Percentiles rank a stretch among this genome's conserved stretches.
Conservation (phyloP, 2,888 invertebrate species). For the Erynnis tages region DNA sequence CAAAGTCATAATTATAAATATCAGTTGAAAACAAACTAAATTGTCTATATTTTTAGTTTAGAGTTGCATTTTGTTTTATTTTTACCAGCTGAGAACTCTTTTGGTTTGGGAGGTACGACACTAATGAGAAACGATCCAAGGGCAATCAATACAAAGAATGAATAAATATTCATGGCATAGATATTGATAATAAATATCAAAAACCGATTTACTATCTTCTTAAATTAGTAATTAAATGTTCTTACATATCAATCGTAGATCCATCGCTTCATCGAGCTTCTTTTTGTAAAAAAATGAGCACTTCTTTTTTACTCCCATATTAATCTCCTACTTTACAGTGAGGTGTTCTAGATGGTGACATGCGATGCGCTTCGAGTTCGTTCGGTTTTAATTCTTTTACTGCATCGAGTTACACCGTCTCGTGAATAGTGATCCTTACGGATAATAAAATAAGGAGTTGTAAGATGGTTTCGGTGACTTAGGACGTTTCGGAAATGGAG, state of each 20-base stretch:
- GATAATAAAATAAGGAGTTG: background rate
- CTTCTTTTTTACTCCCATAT: conserved; percentile 21
- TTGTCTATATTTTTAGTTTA: no score
- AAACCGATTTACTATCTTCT: no score
- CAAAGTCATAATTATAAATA: no score
- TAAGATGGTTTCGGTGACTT: conserved; percentile 21
- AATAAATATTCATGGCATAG: no score
- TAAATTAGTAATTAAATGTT: no score
- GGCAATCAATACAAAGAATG: no score
- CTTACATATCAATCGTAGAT: background rate
- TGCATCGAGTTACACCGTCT: conserved; percentile 12
- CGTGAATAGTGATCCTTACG: conserved; percentile 6
- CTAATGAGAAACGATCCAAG: no score
- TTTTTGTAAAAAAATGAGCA: conserved; percentile 11
- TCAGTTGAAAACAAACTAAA: no score
- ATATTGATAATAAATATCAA: no score
- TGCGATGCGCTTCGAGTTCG: conserved; percentile 31
- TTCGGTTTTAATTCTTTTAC: conserved; percentile 30
- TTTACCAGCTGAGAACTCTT: no score
- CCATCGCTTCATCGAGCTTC: background rate
- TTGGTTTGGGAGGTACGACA: no score
- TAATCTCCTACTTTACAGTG: conserved; percentile 29
- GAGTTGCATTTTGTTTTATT: no score
- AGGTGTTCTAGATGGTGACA: conserved; percentile 28
- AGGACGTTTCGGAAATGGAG: conserved; percentile 23